Evolutionary conservation across 1,140 invertebrate genomes (phyloP), one percentile per base, ranked within the genome.

Genomic region (Cheumatopsyche charites): DNA sequence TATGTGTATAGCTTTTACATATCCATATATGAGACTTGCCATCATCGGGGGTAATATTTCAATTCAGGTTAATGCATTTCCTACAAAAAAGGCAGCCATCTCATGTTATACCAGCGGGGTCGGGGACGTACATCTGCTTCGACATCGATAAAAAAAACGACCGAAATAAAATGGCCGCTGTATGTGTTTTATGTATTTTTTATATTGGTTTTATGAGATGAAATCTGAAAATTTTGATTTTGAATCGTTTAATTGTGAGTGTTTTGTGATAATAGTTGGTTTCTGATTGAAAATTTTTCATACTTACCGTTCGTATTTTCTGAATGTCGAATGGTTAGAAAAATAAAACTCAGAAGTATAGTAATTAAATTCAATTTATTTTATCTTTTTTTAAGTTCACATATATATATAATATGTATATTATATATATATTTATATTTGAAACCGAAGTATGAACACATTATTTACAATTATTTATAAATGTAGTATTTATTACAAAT

Each of bases 391-490:
- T 75, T 29, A 73, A 73, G 26, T 72, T 71, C 68, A 75, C 74
- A 75, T 75, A 75, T 73, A 75, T 71, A 72, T 75, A 75, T 45
- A 71, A 19, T 49, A 5, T 15, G 13, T 49, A n/a, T n/a, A n/a
- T n/a, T n/a, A n/a, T n/a, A n/a, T 49, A 49, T 75, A 36, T 36
- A 61, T 73, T 19, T 63, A 42, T 42, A 63, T 63, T 63, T 42
- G 70, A 73, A 75, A 73, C 17, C 73, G 74, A 75, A 71, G 42
- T 75, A 75, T 75, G 74, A 75, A 75, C 74, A 75, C 74, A 73
- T 49, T 75, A 75, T 75, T 26, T 75, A 75, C 74, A 75, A 68
- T 71, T 75, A 75, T 73, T 65, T 75, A 75, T 73, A 67, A 71
- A 71, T 25, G 41, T 69, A 67, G 36, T 25, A 49, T 62, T 71